Percentiles rank a stretch among this genome's conserved stretches.
These are phyloP conservation scores for Setipinna tenuifilis DNA, from an alignment of 2,797 vertebrate genomes.

Conservation along the genomic window DNA sequence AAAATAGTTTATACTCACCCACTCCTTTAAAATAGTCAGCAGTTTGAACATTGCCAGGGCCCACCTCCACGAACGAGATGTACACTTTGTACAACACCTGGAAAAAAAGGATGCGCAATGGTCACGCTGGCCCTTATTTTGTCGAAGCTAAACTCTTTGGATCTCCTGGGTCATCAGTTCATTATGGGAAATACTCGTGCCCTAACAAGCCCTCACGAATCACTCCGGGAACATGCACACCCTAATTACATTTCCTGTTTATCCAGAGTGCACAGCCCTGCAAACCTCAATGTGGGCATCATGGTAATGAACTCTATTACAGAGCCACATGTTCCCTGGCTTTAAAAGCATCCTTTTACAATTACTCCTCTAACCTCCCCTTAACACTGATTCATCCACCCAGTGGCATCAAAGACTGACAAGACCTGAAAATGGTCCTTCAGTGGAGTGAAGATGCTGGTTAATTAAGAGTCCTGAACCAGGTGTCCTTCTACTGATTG, in stretches of 20 bases:
- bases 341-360: neutral
- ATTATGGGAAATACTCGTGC: neutral
- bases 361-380: neutral
- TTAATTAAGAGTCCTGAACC: neutral
- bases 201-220: neutral
- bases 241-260: neutral
- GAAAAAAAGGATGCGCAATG: neutral
- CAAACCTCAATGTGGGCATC: neutral
- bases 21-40: conserved; percentile 93
- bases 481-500: neutral
- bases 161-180: neutral
- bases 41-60: conserved; percentile 83
- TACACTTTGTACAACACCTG: conserved; percentile 96
- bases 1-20: conserved; percentile 78
- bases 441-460: neutral
- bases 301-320: neutral
- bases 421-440: neutral
- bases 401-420: neutral
- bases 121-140: neutral
- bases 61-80: conserved; percentile 93
- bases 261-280: neutral
- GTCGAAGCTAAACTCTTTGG: neutral
- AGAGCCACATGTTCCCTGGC: neutral
- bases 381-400: neutral
- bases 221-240: neutral